Base-by-base conservation (phyloP, 2,797 vertebrate species). In the Chloroceryle amazona region DNA sequence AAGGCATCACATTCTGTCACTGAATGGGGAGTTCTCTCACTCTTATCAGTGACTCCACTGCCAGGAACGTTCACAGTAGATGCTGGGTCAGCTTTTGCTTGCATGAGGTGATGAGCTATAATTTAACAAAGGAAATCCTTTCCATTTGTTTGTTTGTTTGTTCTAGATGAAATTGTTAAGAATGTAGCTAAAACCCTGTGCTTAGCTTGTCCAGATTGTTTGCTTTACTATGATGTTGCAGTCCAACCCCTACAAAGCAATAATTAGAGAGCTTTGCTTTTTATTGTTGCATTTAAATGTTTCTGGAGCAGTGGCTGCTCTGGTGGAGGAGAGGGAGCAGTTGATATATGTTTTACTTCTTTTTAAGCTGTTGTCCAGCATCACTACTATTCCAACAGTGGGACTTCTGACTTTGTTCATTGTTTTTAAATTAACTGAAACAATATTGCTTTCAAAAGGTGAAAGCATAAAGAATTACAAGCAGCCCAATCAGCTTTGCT, bases 341-440 rank as follows among this genome's bases (percentile, higher is more conserved):
- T 55, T 71, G 37, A 82, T 83, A 44, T 15, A 85, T n/a, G 46
- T 57, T 96, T 83, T 81, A 4, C 84, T 89, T 75, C 75, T 91
- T 94, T 97, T 93, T 78, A 95, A 86, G 88, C 79, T 68, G 83
- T 67, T 5, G 1, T 84, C 33, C 42, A 82, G 35, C 6, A 2
- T 91, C 63, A 63, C 79, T 92, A 16, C 65, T 91, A 52, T 76
- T 96, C 66, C 51, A 91, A 46, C 39, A 61, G 49, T 47, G 52
- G 44, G 35, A 37, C 62, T 94, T 25, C 75, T 81, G 70, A 70
- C 57, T 92, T 89, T 41, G 42, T 84, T 88, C n/a, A 57, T 74
- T 92, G 39, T 76, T 96, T 94, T 74, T 41, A 93, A 95, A 95
- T 92, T 89, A 92, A 79, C 57, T 76, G 46, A 68, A 91, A 92